Base-by-base conservation (phyloP, 2,888 invertebrate genomes). In the Iphiclides podalirius region DNA sequence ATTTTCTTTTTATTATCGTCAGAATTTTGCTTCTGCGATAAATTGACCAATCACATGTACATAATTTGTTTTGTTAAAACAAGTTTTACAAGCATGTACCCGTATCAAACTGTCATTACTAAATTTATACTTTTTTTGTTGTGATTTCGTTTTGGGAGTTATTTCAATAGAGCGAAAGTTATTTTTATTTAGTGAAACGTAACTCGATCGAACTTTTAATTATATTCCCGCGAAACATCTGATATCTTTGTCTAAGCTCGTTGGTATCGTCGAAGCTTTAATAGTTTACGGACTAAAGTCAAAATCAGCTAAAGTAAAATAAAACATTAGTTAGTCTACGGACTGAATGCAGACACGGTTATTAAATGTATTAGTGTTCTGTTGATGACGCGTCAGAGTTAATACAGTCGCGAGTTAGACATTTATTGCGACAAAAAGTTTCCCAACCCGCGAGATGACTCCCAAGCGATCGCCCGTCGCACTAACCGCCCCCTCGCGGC, bases 401-500 rank as follows among this genome's bases (percentile, higher is more conserved):
- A n/a, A n/a, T n/a, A n/a, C n/a, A n/a, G n/a, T n/a, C n/a, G n/a
- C n/a, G n/a, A n/a, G n/a, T n/a, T n/a, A n/a, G n/a, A n/a, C n/a
- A n/a, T n/a, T n/a, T n/a, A n/a, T n/a, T n/a, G n/a, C n/a, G n/a
- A n/a, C n/a, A n/a, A n/a, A n/a, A n/a, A n/a, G n/a, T n/a, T n/a
- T n/a, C n/a, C n/a, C n/a, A n/a, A n/a, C n/a, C n/a, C n/a, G n/a
- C 11, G 11, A 31, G 11, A 31, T 31, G 11, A 12, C 31, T 31
- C 31, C n/a, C 31, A n/a, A 31, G 4, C n/a, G 11, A n/a, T 2
- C 9, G 31, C 31, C 31, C 81, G 79, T 77, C 75, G 70, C 62
- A 81, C 85, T 84, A 85, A 85, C 82, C 7, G 65, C 65, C 57
- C 53, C 63, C 69, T 67, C 69, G 67, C 75, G 61, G 68, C 72